Evolutionary conservation across 2,113 vertebrate species (phyloP), one percentile per base, ranked within the genome.

Genomic region (Ornithorhynchus anatinus): DNA sequence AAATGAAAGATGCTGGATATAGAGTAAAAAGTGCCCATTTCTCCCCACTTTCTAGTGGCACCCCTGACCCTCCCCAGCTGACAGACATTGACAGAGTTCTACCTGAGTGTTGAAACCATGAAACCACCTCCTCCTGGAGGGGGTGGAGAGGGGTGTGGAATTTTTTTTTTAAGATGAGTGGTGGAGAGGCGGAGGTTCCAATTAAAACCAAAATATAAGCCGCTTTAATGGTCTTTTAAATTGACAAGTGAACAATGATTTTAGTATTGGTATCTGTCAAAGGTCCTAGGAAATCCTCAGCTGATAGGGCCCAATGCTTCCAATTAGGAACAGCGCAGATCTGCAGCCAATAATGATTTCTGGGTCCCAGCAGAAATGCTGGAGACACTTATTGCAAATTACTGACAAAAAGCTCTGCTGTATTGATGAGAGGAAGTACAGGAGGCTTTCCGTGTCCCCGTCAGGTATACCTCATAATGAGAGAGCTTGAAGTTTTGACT

Each of bases 221-320:
- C 94, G 94, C 95, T 97, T 96, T 98, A 98, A 96, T 94, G 91
- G 96, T 94, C 95, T 97, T 96, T 98, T 98, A 97, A 97, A 99
- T 97, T 99, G 97, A 99, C 97, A 98, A 96, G 94, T 93, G 96
- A 96, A 96, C 97, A 99, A 97, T 97, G 97, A 98, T 99, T 98
- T 98, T 96, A 90, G 95, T 97, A 97, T 97, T 94, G 96, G 96
- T 96, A 96, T 95, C 97, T 98, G 97, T 99, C 97, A 99, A 96
- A 97, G 96, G 96, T 96, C 95, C 94, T 83, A 88, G 96, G 95
- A 98, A 99, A 99, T 96, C 96, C 94, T 92, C 93, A 84, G 92
- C 92, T 99, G 97, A 99, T 98, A 96, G 97, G 95, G 97, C 97
- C 97, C 97, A 98, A 98, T 88, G 97, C 97, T 97, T 96, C 97